These are phyloP conservation scores for Esox masquinongy DNA, from an alignment of 2,797 vertebrate species.

Conservation along the genomic window DNA sequence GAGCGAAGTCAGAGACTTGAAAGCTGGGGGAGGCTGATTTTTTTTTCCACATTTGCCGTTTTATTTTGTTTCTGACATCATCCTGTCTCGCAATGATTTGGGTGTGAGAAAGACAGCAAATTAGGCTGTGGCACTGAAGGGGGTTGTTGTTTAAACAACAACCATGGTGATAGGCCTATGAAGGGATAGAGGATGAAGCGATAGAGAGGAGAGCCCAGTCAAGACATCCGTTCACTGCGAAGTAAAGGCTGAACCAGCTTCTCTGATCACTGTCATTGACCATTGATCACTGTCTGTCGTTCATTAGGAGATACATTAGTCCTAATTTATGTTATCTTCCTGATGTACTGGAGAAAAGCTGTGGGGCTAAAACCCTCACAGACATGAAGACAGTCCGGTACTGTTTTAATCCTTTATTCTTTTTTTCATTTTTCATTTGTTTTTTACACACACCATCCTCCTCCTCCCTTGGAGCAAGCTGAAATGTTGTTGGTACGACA, in stretches of 20 bases:
- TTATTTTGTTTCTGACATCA: constrained; percentile 56
- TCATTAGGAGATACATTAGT: constrained; percentile 6
- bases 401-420: constrained; percentile 68
- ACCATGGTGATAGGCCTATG: constrained; percentile 32
- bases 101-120: constrained; percentile 52
- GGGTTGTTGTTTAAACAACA: constrained; percentile 70
- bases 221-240: constrained; percentile 30
- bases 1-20: constrained; percentile 56
- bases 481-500: constrained; percentile 65
- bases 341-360: constrained; percentile 67
- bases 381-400: constrained; percentile 79
- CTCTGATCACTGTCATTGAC: constrained; percentile 62
- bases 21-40: constrained; percentile 42
- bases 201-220: neutral
- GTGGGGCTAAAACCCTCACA: constrained; percentile 43
- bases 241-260: constrained; percentile 51
- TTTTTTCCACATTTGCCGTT: constrained; percentile 54
- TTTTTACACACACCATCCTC: constrained; percentile 32
- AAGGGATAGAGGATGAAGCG: constrained; percentile 34
- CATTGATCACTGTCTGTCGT: constrained; percentile 36
- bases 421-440: constrained; percentile 28
- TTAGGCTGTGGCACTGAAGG: constrained; percentile 64
- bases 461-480: constrained; percentile 55
- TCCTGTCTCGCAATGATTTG: constrained; percentile 39
- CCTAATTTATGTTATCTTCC: constrained; percentile 53